Base-by-base conservation (phyloP, 2,113 vertebrate genomes). In the Salvelinus alpinus region DNA sequence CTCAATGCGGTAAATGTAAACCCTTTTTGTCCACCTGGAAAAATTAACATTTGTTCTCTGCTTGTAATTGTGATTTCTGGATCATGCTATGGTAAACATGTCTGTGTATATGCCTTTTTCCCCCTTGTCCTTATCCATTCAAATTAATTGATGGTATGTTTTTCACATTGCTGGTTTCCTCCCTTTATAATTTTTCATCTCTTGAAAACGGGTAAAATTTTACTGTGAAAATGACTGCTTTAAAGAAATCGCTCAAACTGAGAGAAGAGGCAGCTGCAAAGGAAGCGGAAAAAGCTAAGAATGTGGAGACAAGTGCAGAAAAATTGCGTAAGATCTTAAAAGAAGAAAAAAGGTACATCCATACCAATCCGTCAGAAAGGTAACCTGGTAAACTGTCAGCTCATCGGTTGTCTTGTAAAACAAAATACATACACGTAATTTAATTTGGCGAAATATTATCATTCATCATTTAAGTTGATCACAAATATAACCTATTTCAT, bases 281-380 rank as follows among this genome's bases (percentile, higher is more conserved):
- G 91, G 96, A 98, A 92, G 93, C 95, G 91, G 95, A 88, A 80
- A 93, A 95, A 88, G 92, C 93, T 88, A 97, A 94, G 90, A 95
- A 92, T 92, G 88, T 95, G 92, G 95, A 95, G 94, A 97, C 95
- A 79, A 99, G 98, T 79, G 97, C 96, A 88, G 95, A 99, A 90
- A 99, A 99, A 93, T 96, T 99, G 92, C 97, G 97, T 97, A 99
- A 99, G 94, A 96, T 99, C 91, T 94, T 99, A 95, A 99, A 97
- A 97, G 97, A 99, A 85, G 97, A 99, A 76, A 98, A 97, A 94
- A 99, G 97, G 98, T 99, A 96, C 95, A 93, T 89, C 71, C 34
- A 85, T 82, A 78, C 76, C 25, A 3, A 78, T 44, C 38, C 24
- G 78, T 79, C 70, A 78, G 78, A 68, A 86, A 7, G 84, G 68